These are phyloP conservation scores for Aphodius granarius DNA, from an alignment of 2,888 invertebrate genomes.

Conservation along the genomic window DNA sequence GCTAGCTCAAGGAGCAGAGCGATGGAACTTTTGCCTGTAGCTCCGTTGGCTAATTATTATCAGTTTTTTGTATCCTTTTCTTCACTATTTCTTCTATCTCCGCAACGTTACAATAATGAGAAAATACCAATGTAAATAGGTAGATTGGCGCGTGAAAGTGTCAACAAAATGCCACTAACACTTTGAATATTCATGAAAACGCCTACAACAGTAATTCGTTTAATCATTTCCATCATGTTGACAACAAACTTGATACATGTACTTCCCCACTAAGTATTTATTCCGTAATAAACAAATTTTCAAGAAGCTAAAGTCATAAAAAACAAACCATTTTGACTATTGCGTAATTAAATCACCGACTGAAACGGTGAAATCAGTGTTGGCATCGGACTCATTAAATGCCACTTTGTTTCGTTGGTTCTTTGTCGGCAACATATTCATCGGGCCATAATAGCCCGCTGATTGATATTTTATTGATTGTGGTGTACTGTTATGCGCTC, in stretches of 20 bases:
- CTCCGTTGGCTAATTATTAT: not conserved
- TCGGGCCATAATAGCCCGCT: not conserved
- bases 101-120: not conserved
- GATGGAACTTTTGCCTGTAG: not conserved
- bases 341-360: not conserved
- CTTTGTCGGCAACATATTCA: constrained; percentile 6
- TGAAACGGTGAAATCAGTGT: not conserved
- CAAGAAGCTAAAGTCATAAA: no score
- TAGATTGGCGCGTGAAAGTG: not conserved
- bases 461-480: constrained; percentile 13
- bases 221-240: no score
- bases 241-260: no score
- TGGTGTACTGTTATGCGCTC: not conserved
- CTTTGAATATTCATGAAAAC: not conserved
- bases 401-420: not conserved
- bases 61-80: not conserved
- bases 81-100: not conserved
- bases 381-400: not conserved
- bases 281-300: no score
- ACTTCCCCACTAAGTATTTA: no score
- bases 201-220: no score
- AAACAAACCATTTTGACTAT: not conserved
- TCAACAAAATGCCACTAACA: not conserved
- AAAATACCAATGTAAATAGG: not conserved
- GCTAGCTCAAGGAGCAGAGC: not conserved